Evolutionary conservation across 2,888 invertebrate genomes (phyloP).

Genomic region (Resseliella maxima): DNA sequence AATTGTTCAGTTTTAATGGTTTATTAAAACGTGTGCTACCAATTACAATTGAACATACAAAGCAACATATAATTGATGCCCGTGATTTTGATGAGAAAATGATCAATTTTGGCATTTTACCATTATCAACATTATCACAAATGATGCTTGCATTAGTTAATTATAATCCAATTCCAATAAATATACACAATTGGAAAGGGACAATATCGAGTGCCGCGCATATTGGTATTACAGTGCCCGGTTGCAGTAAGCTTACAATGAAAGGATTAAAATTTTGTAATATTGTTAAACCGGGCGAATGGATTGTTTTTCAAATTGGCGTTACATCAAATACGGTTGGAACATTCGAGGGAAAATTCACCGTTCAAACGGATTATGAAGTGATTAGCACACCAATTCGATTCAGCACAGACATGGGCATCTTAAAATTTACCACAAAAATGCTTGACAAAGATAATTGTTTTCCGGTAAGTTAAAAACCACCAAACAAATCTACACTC

Average conservation of each 20-base stretch:
- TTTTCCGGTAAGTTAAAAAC: slow-evolving; percentile 77
- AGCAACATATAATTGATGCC: background rate
- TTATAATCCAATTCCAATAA: slow-evolving; percentile 65
- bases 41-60: slow-evolving; percentile 49
- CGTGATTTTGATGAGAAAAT: slow-evolving; percentile 61
- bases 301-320: slow-evolving; percentile 78
- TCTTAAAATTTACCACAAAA: slow-evolving; percentile 76
- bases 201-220: slow-evolving; percentile 61
- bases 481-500: background rate
- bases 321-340: slow-evolving; percentile 77
- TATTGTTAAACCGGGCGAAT: slow-evolving; percentile 71
- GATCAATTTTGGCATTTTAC: slow-evolving; percentile 66
- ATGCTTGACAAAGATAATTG: slow-evolving; percentile 79
- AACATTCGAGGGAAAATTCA: slow-evolving; percentile 75
- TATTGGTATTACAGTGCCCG: slow-evolving; percentile 58
- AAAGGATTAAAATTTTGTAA: slow-evolving; percentile 66
- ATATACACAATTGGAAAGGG: slow-evolving; percentile 65
- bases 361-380: slow-evolving; percentile 79
- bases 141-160: slow-evolving; percentile 63
- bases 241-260: slow-evolving; percentile 58
- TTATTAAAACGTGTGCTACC: slow-evolving; percentile 63
- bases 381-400: slow-evolving; percentile 77
- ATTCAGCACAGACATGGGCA: slow-evolving; percentile 80
- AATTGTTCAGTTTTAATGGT: slow-evolving; percentile 69
- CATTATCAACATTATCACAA: slow-evolving; percentile 60